Base-by-base conservation (phyloP, 1,140 invertebrate genomes). In the Neodiprion lecontei region DNA sequence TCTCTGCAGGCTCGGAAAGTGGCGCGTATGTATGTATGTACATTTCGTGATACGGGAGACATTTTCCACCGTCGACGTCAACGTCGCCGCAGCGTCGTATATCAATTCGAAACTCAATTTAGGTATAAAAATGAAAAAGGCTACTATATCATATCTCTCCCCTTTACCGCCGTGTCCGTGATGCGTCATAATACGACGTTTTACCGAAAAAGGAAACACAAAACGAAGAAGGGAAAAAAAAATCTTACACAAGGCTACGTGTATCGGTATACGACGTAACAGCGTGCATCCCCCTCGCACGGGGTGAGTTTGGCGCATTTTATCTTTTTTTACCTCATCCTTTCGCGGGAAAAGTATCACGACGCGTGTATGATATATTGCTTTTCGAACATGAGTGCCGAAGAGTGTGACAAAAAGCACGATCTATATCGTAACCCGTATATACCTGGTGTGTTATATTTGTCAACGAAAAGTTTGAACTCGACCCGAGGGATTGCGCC, bases 111-210 rank as follows among this genome's bases (percentile, higher is more conserved):
- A 61, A 61, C 53, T 12, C 53, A 61, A 61, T 61, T 61, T 61
- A 61, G 11, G 53, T 61, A 61, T 61, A 11, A 61, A 61, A 61
- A 61, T 12, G n/a, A 61, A 61, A 61, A 61, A 61, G n/a, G 53
- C n/a, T 4, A n/a, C 53, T 61, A 61, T 11, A 61, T 61, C 53
- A 61, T 61, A 1, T 61, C 53, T 8, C 53, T 61, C 53, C 53
- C 53, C 53, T 40, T 40, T 40, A 40, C 28, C 28, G 28, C 2
- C 28, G 28, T 40, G n/a, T 61, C 53, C n/a, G 53, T 61, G 28
- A 40, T 61, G n/a, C 53, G 53, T 61, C 53, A n/a, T 61, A 61
- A 61, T 61, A 61, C 53, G 53, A 61, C 53, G n/a, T 61, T 61
- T n/a, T 61, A 2, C 11, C n/a, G 53, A 61, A 61, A 61, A 61